Evolutionary conservation across 2,113 vertebrate species (phyloP).

Genomic region (Apaloderma vittatum): DNA sequence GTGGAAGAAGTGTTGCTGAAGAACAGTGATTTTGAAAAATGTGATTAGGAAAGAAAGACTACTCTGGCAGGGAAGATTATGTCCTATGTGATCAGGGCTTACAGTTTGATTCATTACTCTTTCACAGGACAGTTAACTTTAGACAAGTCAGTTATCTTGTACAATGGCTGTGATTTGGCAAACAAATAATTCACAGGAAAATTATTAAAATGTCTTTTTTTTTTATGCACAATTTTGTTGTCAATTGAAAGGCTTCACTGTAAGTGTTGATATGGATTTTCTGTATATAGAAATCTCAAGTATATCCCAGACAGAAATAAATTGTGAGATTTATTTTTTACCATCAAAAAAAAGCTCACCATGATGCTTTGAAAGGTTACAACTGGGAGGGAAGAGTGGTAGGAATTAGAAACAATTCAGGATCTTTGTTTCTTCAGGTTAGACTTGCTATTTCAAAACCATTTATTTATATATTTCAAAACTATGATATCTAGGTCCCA

Average conservation of each 20-base stretch:
- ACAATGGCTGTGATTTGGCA: not conserved
- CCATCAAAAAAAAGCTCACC: not conserved
- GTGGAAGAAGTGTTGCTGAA: not conserved
- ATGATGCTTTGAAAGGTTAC: not conserved
- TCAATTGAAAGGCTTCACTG: not conserved
- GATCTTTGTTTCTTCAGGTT: conserved; percentile 2
- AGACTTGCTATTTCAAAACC: not conserved
- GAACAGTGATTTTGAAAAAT: not conserved
- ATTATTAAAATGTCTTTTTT: not conserved
- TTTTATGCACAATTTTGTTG: not conserved
- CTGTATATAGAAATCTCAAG: not conserved
- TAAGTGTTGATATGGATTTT: not conserved
- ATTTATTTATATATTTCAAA: no score
- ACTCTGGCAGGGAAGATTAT: conserved; percentile 36
- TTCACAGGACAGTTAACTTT: conserved; percentile 21
- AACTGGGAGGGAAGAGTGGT: not conserved
- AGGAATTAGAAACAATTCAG: not conserved
- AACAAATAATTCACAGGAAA: conserved; percentile 13
- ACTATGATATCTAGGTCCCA: not conserved
- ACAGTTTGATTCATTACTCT: conserved; percentile 35
- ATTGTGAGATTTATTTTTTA: not conserved
- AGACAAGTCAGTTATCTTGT: not conserved
- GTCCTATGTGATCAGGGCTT: conserved; percentile 32
- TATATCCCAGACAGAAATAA: not conserved
- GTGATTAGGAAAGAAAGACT: conserved; percentile 38